Evolutionary conservation across 2,888 invertebrate genomes (phyloP), one percentile per base, ranked within the genome.

Genomic region (Pollenia labialis): DNA sequence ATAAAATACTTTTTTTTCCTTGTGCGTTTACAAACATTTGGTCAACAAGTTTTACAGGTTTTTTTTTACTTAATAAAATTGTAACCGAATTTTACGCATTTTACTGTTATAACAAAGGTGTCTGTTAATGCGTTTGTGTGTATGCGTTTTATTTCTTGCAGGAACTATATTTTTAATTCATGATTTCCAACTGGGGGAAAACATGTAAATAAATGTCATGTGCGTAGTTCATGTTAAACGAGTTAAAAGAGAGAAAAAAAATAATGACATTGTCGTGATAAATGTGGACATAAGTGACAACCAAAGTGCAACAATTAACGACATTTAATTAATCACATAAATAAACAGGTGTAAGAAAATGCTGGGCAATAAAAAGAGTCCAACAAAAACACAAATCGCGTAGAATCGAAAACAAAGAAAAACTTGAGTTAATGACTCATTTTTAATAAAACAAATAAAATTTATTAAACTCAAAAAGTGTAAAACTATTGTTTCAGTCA

Each of bases 211-310:
- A 71, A 81, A 84, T 84, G 81, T 87, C 87, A 84, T 87, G 87
- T 87, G 87, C 84, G 87, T 87, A 87, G 87, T 87, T 87, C 87
- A 87, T 77, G 87, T 81, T 74, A 42, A 87, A 87, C 87, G 46
- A 81, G 77, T 87, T 81, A 40, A 42, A 68, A n/a, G 48, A 71
- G 68, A 66, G 12, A 54, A 54, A 48, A 4, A 74, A 48, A 14
- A 40, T 32, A 69, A 71, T 69, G 23, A 40, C 9, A 0, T 84
- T 77, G 72, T 74, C 60, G 48, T 69, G 68, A 56, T 54, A 68
- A 54, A 60, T 79, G 72, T 72, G 18, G 66, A 76, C 66, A 71
- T 12, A 79, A 79, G 60, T 54, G 69, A 66, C 62, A 79, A 62
- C 62, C 62, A 42, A 75, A 72, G 40, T 76, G 71, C 64, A 69